Base-by-base conservation (phyloP, 2,888 invertebrate species). In the Phanerotoma sp. region DNA sequence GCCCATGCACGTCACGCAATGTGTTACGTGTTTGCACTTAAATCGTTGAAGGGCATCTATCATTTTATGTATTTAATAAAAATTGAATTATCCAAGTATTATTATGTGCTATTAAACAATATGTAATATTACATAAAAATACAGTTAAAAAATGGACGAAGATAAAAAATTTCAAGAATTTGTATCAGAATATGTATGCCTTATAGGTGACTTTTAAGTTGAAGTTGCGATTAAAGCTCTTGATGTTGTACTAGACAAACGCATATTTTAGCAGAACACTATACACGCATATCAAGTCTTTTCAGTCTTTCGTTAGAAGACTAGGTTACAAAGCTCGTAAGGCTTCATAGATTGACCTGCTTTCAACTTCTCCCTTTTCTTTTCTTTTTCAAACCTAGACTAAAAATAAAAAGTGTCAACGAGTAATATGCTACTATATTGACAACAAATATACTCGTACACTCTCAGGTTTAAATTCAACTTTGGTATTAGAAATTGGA, bases 1-100 rank as follows among this genome's bases (percentile, higher is more conserved):
- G 45, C 45, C 45, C 15, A 28, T 45, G 30, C 45, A 45, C 15
- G 45, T 45, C 45, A 45, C 30, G 45, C 45, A 45, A 28, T 45
- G 30, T 45, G 25, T 45, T 45, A 45, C 25, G 45, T 30, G 18
- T 28, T 45, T 45, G 25, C 32, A 28, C 16, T 28, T 45, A 30
- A 11, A 18, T 6, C 15, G 15, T 16, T 45, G 45, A 45, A 45
- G 45, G 45, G 28, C 30, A 28, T 16, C 16, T 11, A 28, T 45
- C 16, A 45, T 28, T 45, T 45, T 18, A 30, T 38, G 11, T 28
- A 1, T 16, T 22, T 18, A 9, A 7, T 38, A 38, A 11, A 28
- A 28, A 45, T 28, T 45, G 10, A 41, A 41, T 41, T 28, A 45
- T 15, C 11, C 15, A 18, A 25, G 25, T 7, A 25, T 25, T 9